A percentile compares a stretch with the other conserved stretches of the same genome.
These are phyloP conservation scores for Halocynthia aurantium DNA, from an alignment of 23 tunicate genomes.

Conservation along the genomic window DNA sequence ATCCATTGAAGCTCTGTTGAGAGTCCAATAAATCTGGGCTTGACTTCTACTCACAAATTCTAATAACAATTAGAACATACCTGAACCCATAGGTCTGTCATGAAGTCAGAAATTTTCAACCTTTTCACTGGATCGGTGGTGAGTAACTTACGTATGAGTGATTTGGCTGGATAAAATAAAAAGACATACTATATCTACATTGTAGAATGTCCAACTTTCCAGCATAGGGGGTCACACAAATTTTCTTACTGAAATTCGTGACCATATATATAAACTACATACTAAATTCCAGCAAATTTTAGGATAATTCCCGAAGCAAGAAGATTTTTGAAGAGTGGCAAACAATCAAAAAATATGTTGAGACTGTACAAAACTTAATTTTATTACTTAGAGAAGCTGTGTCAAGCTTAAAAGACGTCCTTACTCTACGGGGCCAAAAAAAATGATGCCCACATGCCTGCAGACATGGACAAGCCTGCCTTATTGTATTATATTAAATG, in stretches of 20 bases:
- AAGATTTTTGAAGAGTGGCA: no score
- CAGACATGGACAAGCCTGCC: no score
- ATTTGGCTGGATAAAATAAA: slow-evolving; percentile 32
- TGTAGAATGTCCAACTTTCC: not conserved
- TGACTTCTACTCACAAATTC: no score
- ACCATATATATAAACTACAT: no score
- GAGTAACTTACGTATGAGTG: slow-evolving; percentile 56
- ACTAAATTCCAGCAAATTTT: no score
- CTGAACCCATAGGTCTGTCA: slow-evolving; percentile 68
- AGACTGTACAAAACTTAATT: not conserved
- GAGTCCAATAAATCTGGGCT: no score
- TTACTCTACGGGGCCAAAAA: not conserved
- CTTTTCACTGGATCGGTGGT: slow-evolving; percentile 83
- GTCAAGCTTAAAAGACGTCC: not conserved
- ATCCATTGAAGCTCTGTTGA: no score
- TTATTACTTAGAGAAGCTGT: not conserved
- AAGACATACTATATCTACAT: not conserved
- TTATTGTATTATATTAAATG: no score
- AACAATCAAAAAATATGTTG: not conserved
- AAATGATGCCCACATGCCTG: no score
- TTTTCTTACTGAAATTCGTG: no score
- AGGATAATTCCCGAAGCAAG: no score
- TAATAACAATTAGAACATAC: slow-evolving; percentile 11
- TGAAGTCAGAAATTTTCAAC: slow-evolving; percentile 58
- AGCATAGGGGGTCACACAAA: no score